Conservation (phyloP, 2,888 invertebrate genomes). For the Cordilura impudica region DNA sequence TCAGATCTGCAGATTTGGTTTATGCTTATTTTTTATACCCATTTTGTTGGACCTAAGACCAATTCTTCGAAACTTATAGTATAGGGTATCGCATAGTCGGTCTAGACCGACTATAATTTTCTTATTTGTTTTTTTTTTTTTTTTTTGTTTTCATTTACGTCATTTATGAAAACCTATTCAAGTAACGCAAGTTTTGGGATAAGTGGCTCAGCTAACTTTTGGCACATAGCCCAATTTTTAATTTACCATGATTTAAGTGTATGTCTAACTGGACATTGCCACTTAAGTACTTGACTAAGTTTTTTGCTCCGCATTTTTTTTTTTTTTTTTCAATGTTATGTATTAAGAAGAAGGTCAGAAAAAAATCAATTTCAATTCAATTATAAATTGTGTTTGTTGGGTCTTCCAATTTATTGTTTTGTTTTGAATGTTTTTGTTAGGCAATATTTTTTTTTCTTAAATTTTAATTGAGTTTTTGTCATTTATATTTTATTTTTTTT, state of each 20-base stretch:
- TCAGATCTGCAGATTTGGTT: too few species aligned
- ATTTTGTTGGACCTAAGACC: too few species aligned
- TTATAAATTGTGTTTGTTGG: constrained; percentile 18
- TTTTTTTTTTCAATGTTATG: not conserved
- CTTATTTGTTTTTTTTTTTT: too few species aligned
- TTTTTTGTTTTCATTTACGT: too few species aligned
- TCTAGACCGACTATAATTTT: too few species aligned
- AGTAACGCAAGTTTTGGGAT: too few species aligned
- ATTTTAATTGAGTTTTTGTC: constrained; percentile 40
- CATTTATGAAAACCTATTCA: too few species aligned
- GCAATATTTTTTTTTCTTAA: constrained; percentile 3
- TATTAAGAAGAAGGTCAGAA: not conserved
- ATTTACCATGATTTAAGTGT: not conserved
- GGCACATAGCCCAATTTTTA: too few species aligned
- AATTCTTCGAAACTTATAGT: too few species aligned
- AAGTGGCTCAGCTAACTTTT: too few species aligned
- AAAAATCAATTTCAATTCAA: constrained; percentile 34
- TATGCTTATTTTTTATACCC: too few species aligned
- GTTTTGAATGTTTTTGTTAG: not conserved
- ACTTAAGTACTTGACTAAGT: constrained; percentile 31
- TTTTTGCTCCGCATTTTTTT: not conserved
- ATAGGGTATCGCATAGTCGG: too few species aligned
- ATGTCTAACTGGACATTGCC: constrained; percentile 29
- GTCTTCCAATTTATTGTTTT: constrained; percentile 1
- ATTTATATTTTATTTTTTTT: constrained; percentile 5